Conservation (phyloP, 2,888 invertebrate genomes). For the Sthenelais limicola region DNA sequence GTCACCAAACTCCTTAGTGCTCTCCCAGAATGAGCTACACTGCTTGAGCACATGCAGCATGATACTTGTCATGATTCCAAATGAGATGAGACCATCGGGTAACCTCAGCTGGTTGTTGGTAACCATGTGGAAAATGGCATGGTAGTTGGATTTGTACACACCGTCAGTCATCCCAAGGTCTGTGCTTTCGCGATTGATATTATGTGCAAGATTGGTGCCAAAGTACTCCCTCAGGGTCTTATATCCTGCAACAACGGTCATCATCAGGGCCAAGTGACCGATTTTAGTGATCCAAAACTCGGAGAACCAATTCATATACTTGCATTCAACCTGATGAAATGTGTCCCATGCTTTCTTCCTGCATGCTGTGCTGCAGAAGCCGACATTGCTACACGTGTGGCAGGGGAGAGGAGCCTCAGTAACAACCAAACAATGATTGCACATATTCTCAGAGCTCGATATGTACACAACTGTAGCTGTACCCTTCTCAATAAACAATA, state of each 20-base stretch:
- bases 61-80: slow-evolving; percentile 75
- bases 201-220: background rate
- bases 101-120: slow-evolving; percentile 81
- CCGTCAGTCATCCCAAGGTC: slow-evolving; percentile 51
- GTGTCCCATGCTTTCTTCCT: slow-evolving; percentile 62
- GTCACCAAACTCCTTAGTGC: slow-evolving; percentile 9
- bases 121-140: slow-evolving; percentile 79
- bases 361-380: slow-evolving; percentile 69
- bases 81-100: slow-evolving; percentile 78
- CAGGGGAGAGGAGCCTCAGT: slow-evolving; percentile 51
- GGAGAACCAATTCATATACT: slow-evolving; percentile 74
- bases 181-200: background rate
- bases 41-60: slow-evolving; percentile 57
- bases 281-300: slow-evolving; percentile 48
- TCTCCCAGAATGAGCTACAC: background rate
- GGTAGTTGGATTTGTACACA: slow-evolving; percentile 71
- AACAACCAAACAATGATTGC: slow-evolving; percentile 46
- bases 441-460: slow-evolving; percentile 21
- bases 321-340: slow-evolving; percentile 78
- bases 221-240: slow-evolving; percentile 18
- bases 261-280: slow-evolving; percentile 48
- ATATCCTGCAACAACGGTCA: slow-evolving; percentile 40
- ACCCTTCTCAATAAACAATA: slow-evolving; percentile 45
- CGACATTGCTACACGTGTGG: slow-evolving; percentile 65
- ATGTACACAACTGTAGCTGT: slow-evolving; percentile 43